Conservation (phyloP, 2,113 vertebrate genomes). For the Oncorhynchus nerka region DNA sequence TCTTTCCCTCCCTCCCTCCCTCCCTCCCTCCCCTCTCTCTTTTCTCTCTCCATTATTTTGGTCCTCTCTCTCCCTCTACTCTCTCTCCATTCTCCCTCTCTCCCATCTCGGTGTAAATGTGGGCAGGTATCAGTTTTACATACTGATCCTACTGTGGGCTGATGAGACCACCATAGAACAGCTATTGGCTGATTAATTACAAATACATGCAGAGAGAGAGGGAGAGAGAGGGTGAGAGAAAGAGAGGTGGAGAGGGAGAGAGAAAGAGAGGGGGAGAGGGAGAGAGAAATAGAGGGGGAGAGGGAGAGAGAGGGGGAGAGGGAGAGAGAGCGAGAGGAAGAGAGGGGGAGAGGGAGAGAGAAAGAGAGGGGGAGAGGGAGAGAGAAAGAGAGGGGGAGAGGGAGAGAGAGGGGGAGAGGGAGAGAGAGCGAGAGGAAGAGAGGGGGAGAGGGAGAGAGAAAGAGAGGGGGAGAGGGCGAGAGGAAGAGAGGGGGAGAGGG, state of each 20-base stretch:
- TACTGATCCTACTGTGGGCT: too few species aligned
- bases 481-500: slow-evolving; percentile 48
- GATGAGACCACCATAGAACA: too few species aligned
- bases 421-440: slow-evolving; percentile 50
- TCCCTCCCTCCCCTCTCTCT: too few species aligned
- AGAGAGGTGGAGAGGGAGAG: slow-evolving; percentile 26
- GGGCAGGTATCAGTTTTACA: too few species aligned
- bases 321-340: slow-evolving; percentile 51
- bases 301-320: neutral
- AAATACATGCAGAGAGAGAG: slow-evolving; percentile 27
- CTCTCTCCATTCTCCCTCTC: too few species aligned
- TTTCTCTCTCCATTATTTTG: too few species aligned
- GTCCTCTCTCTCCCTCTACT: too few species aligned
- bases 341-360: slow-evolving; percentile 49
- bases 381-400: slow-evolving; percentile 29
- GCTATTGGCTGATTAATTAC: too few species aligned
- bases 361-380: slow-evolving; percentile 21
- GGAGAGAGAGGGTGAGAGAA: slow-evolving; percentile 33
- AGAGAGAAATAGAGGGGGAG: neutral
- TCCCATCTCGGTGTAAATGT: too few species aligned
- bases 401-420: slow-evolving; percentile 51
- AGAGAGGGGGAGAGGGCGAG: slow-evolving; percentile 43
- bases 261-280: slow-evolving; percentile 48
- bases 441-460: neutral
- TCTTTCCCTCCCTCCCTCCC: too few species aligned